Base-by-base conservation (phyloP, 2,888 invertebrate genomes). In the Lasioglossum zephyrum region DNA sequence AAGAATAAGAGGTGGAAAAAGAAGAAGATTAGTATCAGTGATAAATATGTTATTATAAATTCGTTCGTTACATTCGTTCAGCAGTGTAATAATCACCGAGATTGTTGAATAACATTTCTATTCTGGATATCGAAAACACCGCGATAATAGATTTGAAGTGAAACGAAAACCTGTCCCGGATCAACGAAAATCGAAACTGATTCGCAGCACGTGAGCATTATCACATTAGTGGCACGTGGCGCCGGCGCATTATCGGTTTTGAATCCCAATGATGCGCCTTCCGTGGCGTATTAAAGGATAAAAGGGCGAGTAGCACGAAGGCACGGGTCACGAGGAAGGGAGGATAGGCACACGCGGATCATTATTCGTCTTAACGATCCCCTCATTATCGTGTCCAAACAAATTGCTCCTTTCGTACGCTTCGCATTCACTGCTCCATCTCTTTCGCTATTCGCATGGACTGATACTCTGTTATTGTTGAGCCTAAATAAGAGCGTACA, bases 371-470 rank as follows among this genome's bases (percentile, higher is more conserved):
- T 88, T 93, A 93, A 94, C 91, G 92, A 93, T 91, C 92, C 90
- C 92, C 92, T 94, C 93, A 93, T 94, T 95, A 94, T 92, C 91
- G 86, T 93, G 94, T 95, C 94, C 90, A 88, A 89, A 93, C 92
- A 92, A 93, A 94, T 94, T 94, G 94, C 93, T 91, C 90, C 90
- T 88, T 85, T 90, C 90, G 49, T 78, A 78, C 66, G 66, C 16
- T 39, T 2, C 49, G 39, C 74, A 16, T n/a, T 70, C 60, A 13
- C 66, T 22, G 41, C 39, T 39, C 36, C 36, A 18, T 63, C 39
- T 26, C 44, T 39, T 77, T 70, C 39, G 22, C 36, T 36, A 11
- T 22, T 69, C 69, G 22, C 9, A 31, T 44, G 75, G 63, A 2
- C 9, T 11, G 11, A 6, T 11, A 69, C 22, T 41, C 22, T 3